Conservation (phyloP, 1,140 invertebrate genomes). For the Bombus superbus region DNA sequence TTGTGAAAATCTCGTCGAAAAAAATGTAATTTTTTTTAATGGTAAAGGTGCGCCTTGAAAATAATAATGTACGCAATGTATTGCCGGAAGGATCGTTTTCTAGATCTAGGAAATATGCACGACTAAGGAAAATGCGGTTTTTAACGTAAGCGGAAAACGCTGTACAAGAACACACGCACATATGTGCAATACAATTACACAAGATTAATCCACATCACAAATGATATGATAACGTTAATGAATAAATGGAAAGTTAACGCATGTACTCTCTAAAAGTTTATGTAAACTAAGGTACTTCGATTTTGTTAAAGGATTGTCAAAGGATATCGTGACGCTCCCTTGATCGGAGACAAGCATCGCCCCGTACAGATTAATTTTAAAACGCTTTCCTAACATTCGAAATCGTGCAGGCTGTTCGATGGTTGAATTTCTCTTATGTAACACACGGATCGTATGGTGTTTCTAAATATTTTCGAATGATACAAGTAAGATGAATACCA, state of each 20-base stretch:
- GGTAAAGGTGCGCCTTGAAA: no score
- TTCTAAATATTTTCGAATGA: no score
- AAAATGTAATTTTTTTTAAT: not conserved
- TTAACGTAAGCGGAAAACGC: not conserved
- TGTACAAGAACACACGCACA: not conserved
- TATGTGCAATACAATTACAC: not conserved
- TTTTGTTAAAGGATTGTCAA: not conserved
- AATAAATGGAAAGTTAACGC: not conserved
- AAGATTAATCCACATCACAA: not conserved
- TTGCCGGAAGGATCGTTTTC: no score
- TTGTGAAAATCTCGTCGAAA: not conserved
- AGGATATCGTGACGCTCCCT: not conserved
- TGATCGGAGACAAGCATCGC: not conserved
- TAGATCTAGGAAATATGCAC: no score
- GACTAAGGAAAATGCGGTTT: no score
- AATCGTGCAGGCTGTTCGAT: not conserved
- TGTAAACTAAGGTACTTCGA: not conserved
- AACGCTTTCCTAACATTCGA: not conserved
- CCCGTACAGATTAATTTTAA: not conserved
- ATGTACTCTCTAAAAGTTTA: not conserved
- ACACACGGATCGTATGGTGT: no score
- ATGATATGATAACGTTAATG: not conserved
- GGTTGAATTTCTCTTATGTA: no score
- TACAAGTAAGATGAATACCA: no score
- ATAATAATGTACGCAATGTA: no score